Evolutionary conservation across 2,113 vertebrate species (phyloP).

Genomic region (Solenodon paradoxus): DNA sequence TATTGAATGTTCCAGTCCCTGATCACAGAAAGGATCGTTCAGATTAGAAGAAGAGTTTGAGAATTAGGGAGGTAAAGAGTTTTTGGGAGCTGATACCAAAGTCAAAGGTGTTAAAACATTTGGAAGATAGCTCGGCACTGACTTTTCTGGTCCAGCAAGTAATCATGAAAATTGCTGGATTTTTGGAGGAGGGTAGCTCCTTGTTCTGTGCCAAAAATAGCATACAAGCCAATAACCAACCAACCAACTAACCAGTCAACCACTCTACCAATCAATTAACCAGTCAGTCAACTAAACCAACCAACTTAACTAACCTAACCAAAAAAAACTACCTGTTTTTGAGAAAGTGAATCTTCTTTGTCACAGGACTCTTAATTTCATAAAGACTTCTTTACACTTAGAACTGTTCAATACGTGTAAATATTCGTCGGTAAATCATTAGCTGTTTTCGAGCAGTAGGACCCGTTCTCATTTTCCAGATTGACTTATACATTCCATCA

Average conservation of each 20-base stretch:
- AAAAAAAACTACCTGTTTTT: background rate
- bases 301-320: background rate
- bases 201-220: background rate
- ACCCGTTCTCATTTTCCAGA: background rate
- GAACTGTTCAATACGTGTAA: background rate
- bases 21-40: background rate
- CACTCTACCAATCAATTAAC: too few relatives aligned
- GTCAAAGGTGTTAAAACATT: background rate
- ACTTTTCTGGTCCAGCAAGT: background rate
- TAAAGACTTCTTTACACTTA: background rate
- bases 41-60: background rate
- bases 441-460: background rate
- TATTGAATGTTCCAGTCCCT: background rate
- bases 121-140: background rate
- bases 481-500: background rate
- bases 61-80: too few relatives aligned
- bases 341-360: background rate
- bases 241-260: too few relatives aligned
- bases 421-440: background rate
- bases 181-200: background rate
- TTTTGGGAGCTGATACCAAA: background rate
- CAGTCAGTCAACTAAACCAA: background rate
- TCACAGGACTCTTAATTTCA: background rate
- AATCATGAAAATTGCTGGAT: background rate
- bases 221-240: background rate